phyloP scores from a whole-genome alignment of 2,888 invertebrate genomes.

The Cordylochernes scorpioides region DNA sequence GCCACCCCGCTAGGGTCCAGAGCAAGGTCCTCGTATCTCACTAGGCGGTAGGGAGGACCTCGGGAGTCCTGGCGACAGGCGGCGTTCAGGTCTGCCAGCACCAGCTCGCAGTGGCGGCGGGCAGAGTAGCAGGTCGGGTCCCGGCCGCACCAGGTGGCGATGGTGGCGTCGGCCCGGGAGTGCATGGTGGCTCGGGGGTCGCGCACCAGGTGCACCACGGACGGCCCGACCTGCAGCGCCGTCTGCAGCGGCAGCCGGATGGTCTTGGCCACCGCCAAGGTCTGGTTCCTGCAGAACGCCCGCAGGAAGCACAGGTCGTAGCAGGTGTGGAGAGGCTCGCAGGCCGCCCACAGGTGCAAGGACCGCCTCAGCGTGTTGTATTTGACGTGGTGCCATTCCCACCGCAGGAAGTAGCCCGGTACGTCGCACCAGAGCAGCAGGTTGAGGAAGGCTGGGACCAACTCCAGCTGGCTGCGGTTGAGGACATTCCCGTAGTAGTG shows the following conservation, averaged over 20 bases:
- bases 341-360: slow-evolving; percentile 13
- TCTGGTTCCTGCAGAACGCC: slow-evolving; percentile 14
- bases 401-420: slow-evolving; percentile 7
- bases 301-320: slow-evolving; percentile 14
- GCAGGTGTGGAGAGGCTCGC: slow-evolving; percentile 12
- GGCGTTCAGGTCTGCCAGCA: slow-evolving; percentile 13
- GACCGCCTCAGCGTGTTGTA: slow-evolving; percentile 12
- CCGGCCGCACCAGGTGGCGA: slow-evolving; percentile 15
- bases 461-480: no score
- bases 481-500: no score
- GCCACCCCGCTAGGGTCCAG: slow-evolving; percentile 13
- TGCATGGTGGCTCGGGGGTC: slow-evolving; percentile 17
- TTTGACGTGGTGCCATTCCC: slow-evolving; percentile 10
- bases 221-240: slow-evolving; percentile 12
- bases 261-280: slow-evolving; percentile 16
- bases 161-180: slow-evolving; percentile 14
- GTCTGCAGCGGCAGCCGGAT: slow-evolving; percentile 15
- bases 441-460: slow-evolving; percentile 6
- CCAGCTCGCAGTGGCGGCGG: slow-evolving; percentile 13
- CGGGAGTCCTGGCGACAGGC: slow-evolving; percentile 12
- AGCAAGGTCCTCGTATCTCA: slow-evolving; percentile 17
- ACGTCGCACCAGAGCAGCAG: slow-evolving; percentile 10
- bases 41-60: slow-evolving; percentile 14
- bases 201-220: slow-evolving; percentile 15
- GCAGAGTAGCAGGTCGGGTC: slow-evolving; percentile 15